A percentile compares a stretch with the other conserved stretches of the same genome.
Evolutionary conservation across 2,888 invertebrate species (phyloP).

Genomic region (Synergus laeviventris): DNA sequence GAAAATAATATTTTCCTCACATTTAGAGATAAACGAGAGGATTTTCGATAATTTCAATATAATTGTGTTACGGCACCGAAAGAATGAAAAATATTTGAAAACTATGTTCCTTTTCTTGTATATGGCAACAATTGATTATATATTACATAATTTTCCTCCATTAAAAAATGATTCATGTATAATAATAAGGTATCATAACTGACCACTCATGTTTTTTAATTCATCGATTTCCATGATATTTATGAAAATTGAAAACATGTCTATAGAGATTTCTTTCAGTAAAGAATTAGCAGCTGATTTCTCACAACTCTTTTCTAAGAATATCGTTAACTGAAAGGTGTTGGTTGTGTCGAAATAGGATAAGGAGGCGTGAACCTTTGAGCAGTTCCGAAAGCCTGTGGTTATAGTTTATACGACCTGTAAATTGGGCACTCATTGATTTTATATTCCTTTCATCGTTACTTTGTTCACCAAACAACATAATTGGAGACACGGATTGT

Average conservation of each 20-base stretch:
- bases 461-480: slow-evolving; percentile 35
- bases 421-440: slow-evolving; percentile 28
- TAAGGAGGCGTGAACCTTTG: slow-evolving; percentile 31
- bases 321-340: slow-evolving; percentile 25
- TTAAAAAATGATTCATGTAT: no score
- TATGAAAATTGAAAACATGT: neutral
- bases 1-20: neutral
- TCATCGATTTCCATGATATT: neutral
- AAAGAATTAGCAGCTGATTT: slow-evolving; percentile 1
- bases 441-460: slow-evolving; percentile 28
- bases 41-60: no score
- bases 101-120: no score
- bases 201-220: neutral
- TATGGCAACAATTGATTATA: no score
- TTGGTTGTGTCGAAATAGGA: slow-evolving; percentile 12
- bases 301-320: slow-evolving; percentile 13
- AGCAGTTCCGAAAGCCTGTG: slow-evolving; percentile 17
- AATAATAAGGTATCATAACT: no score
- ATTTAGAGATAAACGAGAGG: neutral
- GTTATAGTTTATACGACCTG: slow-evolving; percentile 14
- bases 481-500: slow-evolving; percentile 47
- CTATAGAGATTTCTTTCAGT: neutral
- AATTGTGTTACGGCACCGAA: no score
- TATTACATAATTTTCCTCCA: no score
- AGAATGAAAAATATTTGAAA: no score